phyloP scores from a whole-genome alignment of 2,888 invertebrate species.

The Lumbricus terrestris region DNA sequence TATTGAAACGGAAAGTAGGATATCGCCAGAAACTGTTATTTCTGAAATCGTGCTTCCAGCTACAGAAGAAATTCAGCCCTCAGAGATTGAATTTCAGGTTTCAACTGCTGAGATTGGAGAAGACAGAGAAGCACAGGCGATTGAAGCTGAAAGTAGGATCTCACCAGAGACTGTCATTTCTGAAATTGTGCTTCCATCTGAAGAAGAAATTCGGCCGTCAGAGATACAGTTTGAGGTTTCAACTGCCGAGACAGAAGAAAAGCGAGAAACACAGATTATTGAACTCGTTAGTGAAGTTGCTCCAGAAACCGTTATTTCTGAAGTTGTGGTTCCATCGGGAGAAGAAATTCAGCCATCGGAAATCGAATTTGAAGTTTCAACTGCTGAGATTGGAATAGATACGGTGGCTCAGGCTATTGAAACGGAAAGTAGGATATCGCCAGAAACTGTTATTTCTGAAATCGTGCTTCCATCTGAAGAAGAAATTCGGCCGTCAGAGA shows the following conservation, averaged over 20 bases:
- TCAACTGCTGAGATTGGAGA: conserved; percentile 24
- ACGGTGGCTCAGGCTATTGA: conserved; percentile 21
- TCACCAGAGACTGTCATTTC: conserved; percentile 20
- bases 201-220: conserved; percentile 27
- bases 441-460: conserved; percentile 29
- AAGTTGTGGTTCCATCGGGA: conserved; percentile 14
- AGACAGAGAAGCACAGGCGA: background rate
- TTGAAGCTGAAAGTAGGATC: background rate
- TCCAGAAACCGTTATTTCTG: conserved; percentile 28
- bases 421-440: conserved; percentile 3
- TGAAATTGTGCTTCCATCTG: conserved; percentile 21
- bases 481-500: too few relatives aligned
- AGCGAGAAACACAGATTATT: background rate
- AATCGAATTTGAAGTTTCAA: conserved; percentile 17
- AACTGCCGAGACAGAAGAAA: conserved; percentile 23
- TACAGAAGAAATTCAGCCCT: conserved; percentile 29
- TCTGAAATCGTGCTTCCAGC: conserved; percentile 19
- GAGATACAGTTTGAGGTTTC: conserved; percentile 24
- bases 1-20: background rate
- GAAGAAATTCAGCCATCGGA: conserved; percentile 28
- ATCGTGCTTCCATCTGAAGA: too few relatives aligned
- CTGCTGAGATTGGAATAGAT: conserved; percentile 19
- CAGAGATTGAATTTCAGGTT: conserved; percentile 21
- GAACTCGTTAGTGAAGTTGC: conserved; percentile 16
- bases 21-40: conserved; percentile 17